Conservation (phyloP, 2,888 invertebrate species). For the Ophion ellenae region DNA sequence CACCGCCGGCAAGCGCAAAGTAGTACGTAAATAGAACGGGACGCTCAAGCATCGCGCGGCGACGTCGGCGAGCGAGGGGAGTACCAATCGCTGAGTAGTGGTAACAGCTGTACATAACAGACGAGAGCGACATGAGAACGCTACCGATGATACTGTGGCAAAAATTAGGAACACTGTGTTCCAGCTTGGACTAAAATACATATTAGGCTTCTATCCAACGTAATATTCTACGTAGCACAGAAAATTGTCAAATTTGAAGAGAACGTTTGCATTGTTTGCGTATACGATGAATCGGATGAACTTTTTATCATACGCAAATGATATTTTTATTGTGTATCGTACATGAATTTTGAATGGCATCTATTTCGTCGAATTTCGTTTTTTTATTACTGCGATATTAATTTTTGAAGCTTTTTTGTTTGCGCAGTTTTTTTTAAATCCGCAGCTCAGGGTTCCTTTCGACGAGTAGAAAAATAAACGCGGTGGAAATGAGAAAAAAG, state of each 20-base stretch:
- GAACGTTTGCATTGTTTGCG: background rate
- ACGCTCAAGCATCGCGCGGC: slow-evolving; percentile 48
- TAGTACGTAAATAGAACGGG: slow-evolving; percentile 64
- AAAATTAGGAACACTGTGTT: slow-evolving; percentile 24
- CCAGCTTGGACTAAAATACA: background rate
- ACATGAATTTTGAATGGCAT: too few species aligned
- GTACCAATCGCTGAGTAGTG: slow-evolving; percentile 45
- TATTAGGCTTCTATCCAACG: background rate
- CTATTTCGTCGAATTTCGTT: too few species aligned
- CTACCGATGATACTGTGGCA: slow-evolving; percentile 17
- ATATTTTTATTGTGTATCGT: too few species aligned
- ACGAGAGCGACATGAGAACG: slow-evolving; percentile 36
- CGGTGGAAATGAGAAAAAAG: too few species aligned
- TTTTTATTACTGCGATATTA: too few species aligned
- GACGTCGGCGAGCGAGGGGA: slow-evolving; percentile 14
- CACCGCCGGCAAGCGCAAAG: slow-evolving; percentile 51
- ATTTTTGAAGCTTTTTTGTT: too few species aligned
- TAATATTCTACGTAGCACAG: background rate
- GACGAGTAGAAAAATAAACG: too few species aligned
- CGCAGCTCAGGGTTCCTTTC: too few species aligned
- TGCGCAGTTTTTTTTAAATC: too few species aligned
- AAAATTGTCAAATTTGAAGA: background rate
- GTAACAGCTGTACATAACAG: slow-evolving; percentile 61
- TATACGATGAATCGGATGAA: too few species aligned
- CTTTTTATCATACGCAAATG: too few species aligned